A percentile compares a stretch with the other conserved stretches of the same genome.
Conservation (phyloP, 2,888 invertebrate species). For the Aleiodes alternator region DNA sequence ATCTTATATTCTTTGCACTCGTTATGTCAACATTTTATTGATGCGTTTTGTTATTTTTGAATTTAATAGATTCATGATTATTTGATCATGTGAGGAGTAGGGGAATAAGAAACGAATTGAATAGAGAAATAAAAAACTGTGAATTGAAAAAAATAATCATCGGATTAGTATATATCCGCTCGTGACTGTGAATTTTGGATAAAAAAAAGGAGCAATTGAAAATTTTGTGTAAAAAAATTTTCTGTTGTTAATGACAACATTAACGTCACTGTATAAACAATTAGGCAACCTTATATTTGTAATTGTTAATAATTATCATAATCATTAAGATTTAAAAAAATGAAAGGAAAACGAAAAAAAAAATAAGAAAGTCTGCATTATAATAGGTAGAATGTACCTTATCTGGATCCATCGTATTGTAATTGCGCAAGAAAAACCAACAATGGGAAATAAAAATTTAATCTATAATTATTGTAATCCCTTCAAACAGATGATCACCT, state of each 20-base stretch:
- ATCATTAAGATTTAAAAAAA: conserved; percentile 33
- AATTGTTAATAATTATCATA: conserved; percentile 40
- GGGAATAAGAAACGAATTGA: too few species aligned
- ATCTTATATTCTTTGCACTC: conserved; percentile 29
- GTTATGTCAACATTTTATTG: conserved; percentile 29
- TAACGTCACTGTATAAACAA: conserved; percentile 42
- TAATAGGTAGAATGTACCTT: conserved; percentile 21
- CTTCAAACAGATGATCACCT: conserved; percentile 41
- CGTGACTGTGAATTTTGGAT: conserved; percentile 23
- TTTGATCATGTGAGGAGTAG: neutral
- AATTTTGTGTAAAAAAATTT: neutral
- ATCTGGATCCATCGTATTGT: conserved; percentile 24
- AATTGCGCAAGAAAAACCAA: conserved; percentile 6
- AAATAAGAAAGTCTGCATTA: conserved; percentile 18
- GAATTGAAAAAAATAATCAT: neutral
- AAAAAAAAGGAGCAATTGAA: neutral
- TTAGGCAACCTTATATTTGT: conserved; percentile 38
- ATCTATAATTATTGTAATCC: conserved; percentile 72
- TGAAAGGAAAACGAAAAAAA: conserved; percentile 7
- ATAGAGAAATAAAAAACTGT: neutral
- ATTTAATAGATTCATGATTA: conserved; percentile 5
- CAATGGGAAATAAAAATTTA: conserved; percentile 61
- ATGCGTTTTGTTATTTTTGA: conserved; percentile 18
- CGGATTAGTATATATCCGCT: conserved; percentile 17
- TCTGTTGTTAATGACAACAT: conserved; percentile 24